Evolutionary conservation across 2,888 invertebrate genomes (phyloP).

Genomic region (Antitype chi): DNA sequence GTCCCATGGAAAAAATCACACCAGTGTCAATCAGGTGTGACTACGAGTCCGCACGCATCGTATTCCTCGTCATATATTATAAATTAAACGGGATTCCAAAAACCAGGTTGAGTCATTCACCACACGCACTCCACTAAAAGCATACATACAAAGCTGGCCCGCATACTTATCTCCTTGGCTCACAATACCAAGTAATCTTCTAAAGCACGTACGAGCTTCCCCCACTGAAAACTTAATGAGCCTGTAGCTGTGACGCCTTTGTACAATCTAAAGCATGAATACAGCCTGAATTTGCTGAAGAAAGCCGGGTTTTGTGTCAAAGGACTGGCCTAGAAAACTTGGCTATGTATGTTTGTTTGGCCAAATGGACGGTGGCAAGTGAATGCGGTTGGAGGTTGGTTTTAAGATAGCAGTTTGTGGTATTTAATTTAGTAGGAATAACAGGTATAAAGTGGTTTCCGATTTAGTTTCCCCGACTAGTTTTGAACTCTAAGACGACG

Average conservation of each 20-base stretch:
- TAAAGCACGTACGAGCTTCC: constrained; percentile 33
- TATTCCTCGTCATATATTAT: too few relatives aligned
- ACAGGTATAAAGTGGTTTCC: too few relatives aligned
- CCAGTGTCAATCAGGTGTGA: too few relatives aligned
- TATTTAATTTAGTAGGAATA: neutral
- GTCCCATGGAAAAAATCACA: too few relatives aligned
- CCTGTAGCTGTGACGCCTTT: constrained; percentile 32
- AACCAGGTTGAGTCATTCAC: constrained; percentile 9
- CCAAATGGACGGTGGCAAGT: neutral
- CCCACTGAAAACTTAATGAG: constrained; percentile 66
- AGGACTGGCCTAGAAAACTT: constrained; percentile 50
- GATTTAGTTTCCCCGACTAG: too few relatives aligned
- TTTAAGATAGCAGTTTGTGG: neutral
- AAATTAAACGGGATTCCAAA: neutral
- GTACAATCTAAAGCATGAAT: constrained; percentile 57
- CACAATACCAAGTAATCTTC: constrained; percentile 36
- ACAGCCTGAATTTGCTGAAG: constrained; percentile 47
- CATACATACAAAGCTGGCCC: constrained; percentile 13
- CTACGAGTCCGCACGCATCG: too few relatives aligned
- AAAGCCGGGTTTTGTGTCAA: constrained; percentile 50
- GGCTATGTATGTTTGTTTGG: constrained; percentile 33
- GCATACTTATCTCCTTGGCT: constrained; percentile 6
- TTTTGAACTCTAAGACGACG: too few relatives aligned
- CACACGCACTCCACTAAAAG: constrained; percentile 4
- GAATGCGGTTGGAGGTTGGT: neutral